A percentile compares a stretch with the other conserved stretches of the same genome.
Evolutionary conservation across 2,888 invertebrate species (phyloP).

Genomic region (Drosophila parthenogenetica): DNA sequence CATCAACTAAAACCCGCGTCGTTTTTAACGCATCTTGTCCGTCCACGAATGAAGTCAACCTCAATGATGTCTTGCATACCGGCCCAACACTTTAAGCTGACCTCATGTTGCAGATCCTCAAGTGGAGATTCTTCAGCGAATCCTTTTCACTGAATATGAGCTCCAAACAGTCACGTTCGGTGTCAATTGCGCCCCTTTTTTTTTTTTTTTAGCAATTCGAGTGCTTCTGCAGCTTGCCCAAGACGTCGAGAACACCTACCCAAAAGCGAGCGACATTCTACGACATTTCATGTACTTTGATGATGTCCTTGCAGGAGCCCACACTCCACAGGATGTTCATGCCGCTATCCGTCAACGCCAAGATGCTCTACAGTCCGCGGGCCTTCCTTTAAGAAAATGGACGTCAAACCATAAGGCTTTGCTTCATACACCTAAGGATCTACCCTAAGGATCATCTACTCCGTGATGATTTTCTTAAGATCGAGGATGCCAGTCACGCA

Average conservation of each 20-base stretch:
- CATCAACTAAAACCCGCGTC: background rate
- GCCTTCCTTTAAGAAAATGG: background rate
- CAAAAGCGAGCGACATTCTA: too few species aligned
- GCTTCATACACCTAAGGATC: too few species aligned
- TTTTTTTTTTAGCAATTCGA: too few species aligned
- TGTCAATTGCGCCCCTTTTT: too few species aligned
- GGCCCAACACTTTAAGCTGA: background rate
- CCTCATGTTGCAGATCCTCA: background rate
- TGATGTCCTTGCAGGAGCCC: background rate
- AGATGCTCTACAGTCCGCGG: background rate
- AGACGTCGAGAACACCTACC: too few species aligned
- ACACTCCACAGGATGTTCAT: background rate
- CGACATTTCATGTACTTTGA: background rate
- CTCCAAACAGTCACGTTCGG: too few species aligned
- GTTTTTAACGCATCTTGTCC: background rate
- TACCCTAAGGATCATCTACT: too few species aligned
- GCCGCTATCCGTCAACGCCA: background rate
- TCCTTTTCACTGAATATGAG: too few species aligned
- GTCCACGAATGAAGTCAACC: background rate
- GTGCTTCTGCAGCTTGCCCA: too few species aligned
- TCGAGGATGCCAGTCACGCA: too few species aligned
- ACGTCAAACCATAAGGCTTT: background rate
- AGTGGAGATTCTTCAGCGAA: too few species aligned
- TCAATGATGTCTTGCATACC: background rate
- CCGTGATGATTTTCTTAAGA: too few species aligned